Percentiles rank a stretch among this genome's conserved stretches.
Evolutionary conservation across 2,113 vertebrate species (phyloP).

Genomic region (Alosa alosa): DNA sequence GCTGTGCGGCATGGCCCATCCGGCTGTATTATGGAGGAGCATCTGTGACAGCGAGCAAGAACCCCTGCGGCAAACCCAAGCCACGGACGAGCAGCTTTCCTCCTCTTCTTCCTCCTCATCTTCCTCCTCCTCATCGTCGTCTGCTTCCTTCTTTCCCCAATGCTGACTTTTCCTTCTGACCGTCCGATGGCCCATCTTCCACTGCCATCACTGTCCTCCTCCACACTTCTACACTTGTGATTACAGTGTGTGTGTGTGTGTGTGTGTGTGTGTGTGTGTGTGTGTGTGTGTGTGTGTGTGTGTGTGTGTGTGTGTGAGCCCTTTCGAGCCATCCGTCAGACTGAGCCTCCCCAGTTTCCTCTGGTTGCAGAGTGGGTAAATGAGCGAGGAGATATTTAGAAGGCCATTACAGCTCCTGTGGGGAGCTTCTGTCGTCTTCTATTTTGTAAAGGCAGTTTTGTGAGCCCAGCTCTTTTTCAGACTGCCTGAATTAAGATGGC

Average conservation of each 20-base stretch:
- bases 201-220: background rate
- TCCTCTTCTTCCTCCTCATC: background rate
- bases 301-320: too few relatives aligned
- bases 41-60: background rate
- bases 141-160: background rate
- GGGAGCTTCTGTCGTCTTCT: background rate
- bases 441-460: too few relatives aligned
- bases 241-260: background rate
- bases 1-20: background rate
- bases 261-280: too few relatives aligned
- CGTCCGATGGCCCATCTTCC: too few relatives aligned
- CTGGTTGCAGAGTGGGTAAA: constrained; percentile 26
- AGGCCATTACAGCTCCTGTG: constrained; percentile 31
- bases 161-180: too few relatives aligned
- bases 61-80: background rate
- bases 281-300: background rate
- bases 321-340: too few relatives aligned
- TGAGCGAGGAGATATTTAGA: constrained; percentile 19
- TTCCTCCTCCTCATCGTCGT: background rate
- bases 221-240: background rate
- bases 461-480: too few relatives aligned
- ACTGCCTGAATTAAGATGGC: too few relatives aligned
- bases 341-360: constrained; percentile 13
- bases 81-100: background rate
- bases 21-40: background rate